Evolutionary conservation across 1,140 invertebrate species (phyloP), one percentile per base, ranked within the genome.

Genomic region (Planococcus citri): DNA sequence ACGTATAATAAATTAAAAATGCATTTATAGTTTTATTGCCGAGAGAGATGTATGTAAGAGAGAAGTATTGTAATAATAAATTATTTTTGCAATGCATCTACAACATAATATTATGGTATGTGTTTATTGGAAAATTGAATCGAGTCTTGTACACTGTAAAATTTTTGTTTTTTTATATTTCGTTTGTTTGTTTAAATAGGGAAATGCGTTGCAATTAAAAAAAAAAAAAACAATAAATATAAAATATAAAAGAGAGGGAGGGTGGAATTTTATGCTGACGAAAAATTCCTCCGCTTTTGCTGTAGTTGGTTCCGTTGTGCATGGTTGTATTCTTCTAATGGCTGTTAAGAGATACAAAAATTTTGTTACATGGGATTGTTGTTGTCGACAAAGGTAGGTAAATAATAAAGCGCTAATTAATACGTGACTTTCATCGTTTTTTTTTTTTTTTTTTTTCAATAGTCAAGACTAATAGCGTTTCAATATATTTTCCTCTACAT

Each of bases 1-100:
- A n/a, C n/a, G n/a, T n/a, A n/a, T n/a, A n/a, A n/a, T 64, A 64
- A 64, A 64, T 64, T 64, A 64, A 64, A 64, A 64, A 64, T 64
- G 60, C 60, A 27, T 22, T 6, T 20, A 20, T 64, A 17, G 9
- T 25, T 64, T 64, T 64, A 25, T 64, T 22, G 60, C 60, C 25
- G 24, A 24, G 10, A 64, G 24, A 3, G 1, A 64, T 24, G n/a
- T n/a, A n/a, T n/a, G n/a, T n/a, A n/a, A n/a, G n/a, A n/a, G 22
- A 64, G 22, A 64, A 51, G 17, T 51, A 12, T 33, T 12, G 29
- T 33, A 12, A n/a, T 33, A 33, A 33, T 33, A 33, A 33, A 33
- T 33, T 33, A 33, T 33, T 33, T 33, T 33, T 33, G 29, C 12
- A 33, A 33, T 33, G 29, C 29, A 33, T 33, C 29, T 33, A 33